Evolutionary conservation across 2,113 vertebrate species (phyloP), one percentile per base, ranked within the genome.

Genomic region (Hepsetus odoe): DNA sequence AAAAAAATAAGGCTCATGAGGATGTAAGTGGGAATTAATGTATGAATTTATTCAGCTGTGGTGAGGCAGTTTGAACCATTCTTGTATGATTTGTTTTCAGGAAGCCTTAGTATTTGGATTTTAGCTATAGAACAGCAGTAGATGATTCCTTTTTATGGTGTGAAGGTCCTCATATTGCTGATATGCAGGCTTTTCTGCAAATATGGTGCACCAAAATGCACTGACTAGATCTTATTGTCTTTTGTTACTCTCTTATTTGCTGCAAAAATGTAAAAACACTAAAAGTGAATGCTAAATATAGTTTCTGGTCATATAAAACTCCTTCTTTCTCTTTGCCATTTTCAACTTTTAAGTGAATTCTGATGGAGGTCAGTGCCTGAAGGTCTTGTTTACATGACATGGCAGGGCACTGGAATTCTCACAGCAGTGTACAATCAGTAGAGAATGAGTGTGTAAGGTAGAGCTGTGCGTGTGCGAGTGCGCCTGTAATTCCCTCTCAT

Each of bases 241-340:
- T 56, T 62, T 40, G 16, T 68, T 86, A 58, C 71, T 49, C 83
- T 88, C 85, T 83, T 79, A 85, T 85, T 82, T 68, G 65, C 76
- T 83, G 49, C 49, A 14, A 10, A 38, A 33, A 20, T 65, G 3
- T 38, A 20, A 35, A 38, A 35, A 16, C 66, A 49, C 26, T 10
- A 49, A 16, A n/a, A 16, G 28, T n/a, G 16, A 30, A 9, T 49
- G 13, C 30, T 65, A 75, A 26, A 65, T 65, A 40, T 13, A 33
- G n/a, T 76, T 51, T 73, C 40, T 26, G 30, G 46, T 38, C 38
- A 65, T 61, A 12, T 8, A 51, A 24, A 65, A n/a, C 42, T 35
- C 10, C 2, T 65, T 65, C 32, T 1, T 10, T 20, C 46, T 56
- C 22, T 24, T 24, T 16, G 30, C 32, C 20, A 18, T 24, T 11